These are phyloP conservation scores for Perca fluviatilis DNA, from an alignment of 2,113 vertebrate species.

Conservation along the genomic window DNA sequence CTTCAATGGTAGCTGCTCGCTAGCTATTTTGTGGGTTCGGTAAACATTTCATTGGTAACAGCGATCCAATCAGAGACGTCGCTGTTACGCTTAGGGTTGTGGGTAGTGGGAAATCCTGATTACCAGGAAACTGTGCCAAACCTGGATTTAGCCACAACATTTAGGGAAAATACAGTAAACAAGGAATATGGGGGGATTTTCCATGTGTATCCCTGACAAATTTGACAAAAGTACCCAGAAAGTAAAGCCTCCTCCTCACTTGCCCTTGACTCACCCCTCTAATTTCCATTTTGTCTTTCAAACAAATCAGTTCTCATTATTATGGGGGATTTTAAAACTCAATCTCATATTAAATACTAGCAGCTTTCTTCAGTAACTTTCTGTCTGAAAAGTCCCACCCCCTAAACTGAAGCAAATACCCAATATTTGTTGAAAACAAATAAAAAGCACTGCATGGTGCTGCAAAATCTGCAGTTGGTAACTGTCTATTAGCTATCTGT, in stretches of 20 bases:
- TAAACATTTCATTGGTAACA: too few relatives aligned
- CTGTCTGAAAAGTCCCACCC: neutral
- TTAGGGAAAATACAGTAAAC: too few relatives aligned
- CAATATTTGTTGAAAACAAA: neutral
- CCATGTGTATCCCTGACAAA: neutral
- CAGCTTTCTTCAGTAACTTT: neutral
- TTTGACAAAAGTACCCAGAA: conserved; percentile 4
- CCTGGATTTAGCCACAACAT: neutral
- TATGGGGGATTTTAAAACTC: conserved; percentile 1
- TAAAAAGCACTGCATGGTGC: neutral
- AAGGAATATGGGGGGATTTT: neutral
- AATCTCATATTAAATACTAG: neutral
- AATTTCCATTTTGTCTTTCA: neutral
- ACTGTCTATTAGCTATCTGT: neutral
- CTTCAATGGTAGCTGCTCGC: too few relatives aligned
- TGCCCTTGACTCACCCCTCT: neutral
- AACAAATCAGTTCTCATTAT: conserved; percentile 38
- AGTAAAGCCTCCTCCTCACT: neutral
- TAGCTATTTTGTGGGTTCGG: too few relatives aligned
- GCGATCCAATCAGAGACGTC: too few relatives aligned
- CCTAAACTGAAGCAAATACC: neutral
- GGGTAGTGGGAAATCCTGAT: neutral
- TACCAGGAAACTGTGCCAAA: neutral
- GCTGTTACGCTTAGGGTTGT: too few relatives aligned
- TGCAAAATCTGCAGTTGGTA: neutral